These are phyloP conservation scores for Chelonus insularis DNA, from an alignment of 1,140 invertebrate species.

Conservation along the genomic window DNA sequence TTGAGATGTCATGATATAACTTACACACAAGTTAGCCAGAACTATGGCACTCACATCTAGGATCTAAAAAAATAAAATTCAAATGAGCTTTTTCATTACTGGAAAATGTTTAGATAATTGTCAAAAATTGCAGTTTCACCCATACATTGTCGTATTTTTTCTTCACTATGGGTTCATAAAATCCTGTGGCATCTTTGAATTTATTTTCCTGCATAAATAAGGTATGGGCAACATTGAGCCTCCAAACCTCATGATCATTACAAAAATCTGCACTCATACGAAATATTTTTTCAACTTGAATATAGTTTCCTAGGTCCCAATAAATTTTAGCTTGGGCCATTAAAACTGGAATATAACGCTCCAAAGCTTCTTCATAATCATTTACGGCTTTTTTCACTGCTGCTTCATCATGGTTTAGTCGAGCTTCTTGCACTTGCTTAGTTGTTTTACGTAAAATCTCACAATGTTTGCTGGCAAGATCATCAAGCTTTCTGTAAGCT, in stretches of 20 bases:
- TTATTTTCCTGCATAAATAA: conserved; percentile 99
- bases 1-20: conserved; percentile 98
- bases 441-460: conserved; percentile 90
- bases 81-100: conserved; percentile 5
- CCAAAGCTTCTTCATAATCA: conserved; percentile 91
- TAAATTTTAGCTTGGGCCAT: conserved; percentile 99
- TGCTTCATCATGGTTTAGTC: conserved; percentile 85
- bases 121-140: not conserved
- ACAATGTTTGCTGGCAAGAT: conserved; percentile 88
- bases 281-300: conserved; percentile 92
- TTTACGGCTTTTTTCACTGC: conserved; percentile 86
- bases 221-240: conserved; percentile 97
- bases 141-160: conserved; percentile 92
- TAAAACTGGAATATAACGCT: conserved; percentile 89
- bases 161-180: conserved; percentile 98
- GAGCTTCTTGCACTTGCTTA: conserved; percentile 90
- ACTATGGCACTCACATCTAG: conserved; percentile 95
- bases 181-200: conserved; percentile 96
- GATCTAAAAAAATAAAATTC: conserved; percentile 65
- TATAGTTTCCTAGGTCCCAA: conserved; percentile 96
- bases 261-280: conserved; percentile 97
- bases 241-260: conserved; percentile 96
- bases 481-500: conserved; percentile 96
- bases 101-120: conserved; percentile 18
- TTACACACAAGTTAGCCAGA: conserved; percentile 96